Base-by-base conservation (phyloP, 2,888 invertebrate genomes). In the Ormyrus thymus region DNA sequence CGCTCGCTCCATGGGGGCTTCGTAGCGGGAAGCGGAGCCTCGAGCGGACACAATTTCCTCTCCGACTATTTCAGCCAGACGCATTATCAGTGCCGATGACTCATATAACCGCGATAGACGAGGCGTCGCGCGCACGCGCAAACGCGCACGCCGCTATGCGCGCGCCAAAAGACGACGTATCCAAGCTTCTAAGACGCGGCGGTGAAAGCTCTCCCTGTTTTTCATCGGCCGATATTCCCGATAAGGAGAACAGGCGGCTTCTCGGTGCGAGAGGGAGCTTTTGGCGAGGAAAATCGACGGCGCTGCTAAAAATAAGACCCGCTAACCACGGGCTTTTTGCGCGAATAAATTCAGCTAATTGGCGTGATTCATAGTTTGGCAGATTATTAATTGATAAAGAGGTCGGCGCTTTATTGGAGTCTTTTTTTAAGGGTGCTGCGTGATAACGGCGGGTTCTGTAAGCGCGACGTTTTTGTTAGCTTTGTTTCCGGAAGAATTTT, bases 61-160 rank as follows among this genome's bases (percentile, higher is more conserved):
- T 29, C 43, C 56, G 62, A 71, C 56, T 55, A 65, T 76, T 76
- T 58, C 76, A 76, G 78, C 55, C 45, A 58, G 78, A 78, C 58
- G 74, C 51, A 73, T 71, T 73, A 79, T 79, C 73, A 76, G 73
- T 48, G 56, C 50, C 58, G n/a, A 69, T 78, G 79, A 81, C 59
- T 79, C 78, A 81, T 3, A 3, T 53, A 66, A 43, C 58, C 51
- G 51, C 70, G 59, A 69, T 29, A 29, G 29, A 29, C 29, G 29
- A 29, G 29, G 29, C 29, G 29, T 29, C 29, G 29, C 29, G 29
- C 29, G 29, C 29, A 29, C 13, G 53, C 15, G 10, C 65, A 10
- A 1, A 29, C 1, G 29, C 1, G 29, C 29, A 29, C 29, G 29
- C 29, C 29, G 29, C 29, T n/a, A n/a, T n/a, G 72, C 62, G 51